These are phyloP conservation scores for Cryptoblepharus egeriae DNA, from an alignment of 2,797 vertebrate genomes.

Conservation along the genomic window DNA sequence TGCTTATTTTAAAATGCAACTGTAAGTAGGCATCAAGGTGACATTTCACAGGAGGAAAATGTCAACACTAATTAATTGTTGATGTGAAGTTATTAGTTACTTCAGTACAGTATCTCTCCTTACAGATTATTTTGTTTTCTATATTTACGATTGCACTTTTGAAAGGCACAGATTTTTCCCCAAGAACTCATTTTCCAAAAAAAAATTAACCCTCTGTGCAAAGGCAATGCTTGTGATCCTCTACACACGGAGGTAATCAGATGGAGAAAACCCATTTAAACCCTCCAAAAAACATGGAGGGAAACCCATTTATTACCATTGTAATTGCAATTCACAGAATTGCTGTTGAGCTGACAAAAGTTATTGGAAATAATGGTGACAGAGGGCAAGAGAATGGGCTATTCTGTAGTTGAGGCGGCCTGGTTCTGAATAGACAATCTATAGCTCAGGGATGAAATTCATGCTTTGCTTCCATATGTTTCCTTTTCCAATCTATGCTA, in stretches of 20 bases:
- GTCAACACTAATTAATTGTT: neutral
- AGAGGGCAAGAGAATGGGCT: neutral
- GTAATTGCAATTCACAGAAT: neutral
- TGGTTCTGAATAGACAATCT: neutral
- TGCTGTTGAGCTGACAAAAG: neutral
- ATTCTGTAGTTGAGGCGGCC: neutral
- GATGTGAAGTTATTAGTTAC: constrained; percentile 2
- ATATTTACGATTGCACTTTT: constrained; percentile 13
- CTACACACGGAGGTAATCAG: no score
- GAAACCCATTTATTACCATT: neutral
- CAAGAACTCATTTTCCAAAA: neutral
- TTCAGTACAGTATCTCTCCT: neutral
- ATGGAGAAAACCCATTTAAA: no score
- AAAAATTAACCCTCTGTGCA: neutral
- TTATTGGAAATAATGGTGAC: neutral
- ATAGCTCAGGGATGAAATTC: neutral
- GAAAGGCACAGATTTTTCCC: neutral
- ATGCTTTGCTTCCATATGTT: neutral
- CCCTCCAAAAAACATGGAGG: no score
- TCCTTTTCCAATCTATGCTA: neutral
- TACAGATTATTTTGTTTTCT: constrained; percentile 25
- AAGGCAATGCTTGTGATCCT: neutral
- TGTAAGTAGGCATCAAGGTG: neutral
- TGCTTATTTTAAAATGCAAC: accelerated
- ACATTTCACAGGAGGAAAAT: neutral